Evolutionary conservation across 2,888 invertebrate genomes (phyloP), one percentile per base, ranked within the genome.

Genomic region (Tipula confusa): DNA sequence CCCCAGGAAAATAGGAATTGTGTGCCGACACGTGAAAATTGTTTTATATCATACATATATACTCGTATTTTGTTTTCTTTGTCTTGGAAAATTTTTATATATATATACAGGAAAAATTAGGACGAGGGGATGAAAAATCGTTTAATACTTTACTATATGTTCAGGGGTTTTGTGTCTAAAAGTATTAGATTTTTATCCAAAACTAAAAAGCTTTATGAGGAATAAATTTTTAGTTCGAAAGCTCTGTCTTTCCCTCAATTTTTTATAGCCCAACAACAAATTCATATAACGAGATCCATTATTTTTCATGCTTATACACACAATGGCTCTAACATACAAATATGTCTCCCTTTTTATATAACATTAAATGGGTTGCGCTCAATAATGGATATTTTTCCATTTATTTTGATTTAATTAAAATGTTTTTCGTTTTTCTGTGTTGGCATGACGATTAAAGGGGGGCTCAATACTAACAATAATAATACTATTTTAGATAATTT

Each of bases 311-410:
- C 5, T 33, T 64, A 64, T 64, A 64, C 18, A 31, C 31, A 48
- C 18, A 48, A 48, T 38, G 38, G 9, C 48, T 64, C 64, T 18
- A 64, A 9, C 64, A 64, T 24, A 64, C 29, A 80, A 80, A 29
- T 80, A 80, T 80, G 80, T 80, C 80, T 80, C 80, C 31, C 80
- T 31, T 15, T 79, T 31, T n/a, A n/a, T 29, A 80, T 80, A 80
- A 80, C 80, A 80, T n/a, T 80, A 80, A 80, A 80, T 80, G 80
- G 80, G 80, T 80, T 80, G 80, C 31, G 80, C 64, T 64, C 24
- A 64, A 64, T 64, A 64, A 64, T 24, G 18, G 64, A 24, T 24
- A 64, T 64, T 64, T 38, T 64, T 64, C 64, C 64, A 64, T 64
- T 64, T 64, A 64, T 64, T 64, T 64, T 64, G 64, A 64, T 64